phyloP scores from a whole-genome alignment of 2,113 vertebrate genomes.

The Indicator indicator region DNA sequence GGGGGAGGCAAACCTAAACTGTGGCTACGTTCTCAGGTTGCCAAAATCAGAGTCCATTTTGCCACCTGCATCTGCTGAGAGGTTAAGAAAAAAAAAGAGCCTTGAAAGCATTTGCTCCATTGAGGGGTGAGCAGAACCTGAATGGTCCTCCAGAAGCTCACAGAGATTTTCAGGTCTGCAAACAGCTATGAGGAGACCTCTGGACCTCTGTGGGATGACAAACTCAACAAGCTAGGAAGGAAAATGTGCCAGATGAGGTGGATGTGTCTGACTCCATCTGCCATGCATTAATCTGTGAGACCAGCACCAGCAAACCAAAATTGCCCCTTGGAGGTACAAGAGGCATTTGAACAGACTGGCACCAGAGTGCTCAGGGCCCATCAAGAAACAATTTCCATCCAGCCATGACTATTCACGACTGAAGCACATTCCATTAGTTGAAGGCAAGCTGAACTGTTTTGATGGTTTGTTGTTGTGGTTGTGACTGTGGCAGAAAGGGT shows the following conservation, averaged over 20 bases:
- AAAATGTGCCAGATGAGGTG: neutral
- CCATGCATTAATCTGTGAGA: neutral
- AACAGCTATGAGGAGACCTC: neutral
- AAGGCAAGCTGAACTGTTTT: neutral
- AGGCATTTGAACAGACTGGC: neutral
- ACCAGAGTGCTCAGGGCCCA: neutral
- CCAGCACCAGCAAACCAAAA: neutral
- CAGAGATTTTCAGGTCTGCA: neutral
- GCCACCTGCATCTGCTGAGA: neutral
- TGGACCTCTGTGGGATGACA: neutral
- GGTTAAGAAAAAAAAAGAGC: neutral
- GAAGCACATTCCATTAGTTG: neutral
- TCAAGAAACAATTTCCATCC: neutral
- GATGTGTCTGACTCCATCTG: neutral
- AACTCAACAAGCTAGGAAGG: neutral
- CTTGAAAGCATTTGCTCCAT: neutral
- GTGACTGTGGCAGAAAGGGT: neutral
- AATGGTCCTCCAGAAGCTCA: neutral
- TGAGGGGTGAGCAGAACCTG: neutral
- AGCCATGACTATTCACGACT: conserved; percentile 12
- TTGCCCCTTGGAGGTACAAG: neutral
- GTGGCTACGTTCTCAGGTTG: neutral
- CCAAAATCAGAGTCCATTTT: neutral
- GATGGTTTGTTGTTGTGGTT: neutral
- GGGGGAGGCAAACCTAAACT: neutral